These are phyloP conservation scores for Scaptodrosophila lebanonensis DNA, from an alignment of 1,140 invertebrate genomes.

Conservation along the genomic window DNA sequence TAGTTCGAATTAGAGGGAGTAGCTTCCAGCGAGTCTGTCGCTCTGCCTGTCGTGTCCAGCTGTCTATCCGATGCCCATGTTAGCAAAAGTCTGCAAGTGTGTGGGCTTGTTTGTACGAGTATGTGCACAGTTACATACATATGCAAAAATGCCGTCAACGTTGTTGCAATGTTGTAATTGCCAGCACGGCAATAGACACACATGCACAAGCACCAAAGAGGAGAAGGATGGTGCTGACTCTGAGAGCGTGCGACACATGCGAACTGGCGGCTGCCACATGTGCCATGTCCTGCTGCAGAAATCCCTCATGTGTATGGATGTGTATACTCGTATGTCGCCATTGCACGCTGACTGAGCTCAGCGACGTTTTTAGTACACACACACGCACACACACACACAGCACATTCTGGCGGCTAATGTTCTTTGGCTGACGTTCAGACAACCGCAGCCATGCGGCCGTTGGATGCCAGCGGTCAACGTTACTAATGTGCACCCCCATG, in stretches of 20 bases:
- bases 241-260: slow-evolving; percentile 13
- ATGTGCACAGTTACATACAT: slow-evolving; percentile 12
- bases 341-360: slow-evolving; percentile 27
- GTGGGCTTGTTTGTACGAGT: background rate
- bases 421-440: slow-evolving; percentile 17
- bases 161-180: slow-evolving; percentile 72
- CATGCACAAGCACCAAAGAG: slow-evolving; percentile 33
- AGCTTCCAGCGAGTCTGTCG: slow-evolving; percentile 14
- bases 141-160: slow-evolving; percentile 52
- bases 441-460: slow-evolving; percentile 12
- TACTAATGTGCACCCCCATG: too few species aligned
- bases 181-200: slow-evolving; percentile 52
- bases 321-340: background rate
- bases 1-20: too few species aligned
- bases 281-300: slow-evolving; percentile 49
- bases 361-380: slow-evolving; percentile 48
- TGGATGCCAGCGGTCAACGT: too few species aligned
- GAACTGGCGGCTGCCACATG: slow-evolving; percentile 57
- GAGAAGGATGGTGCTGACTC: slow-evolving; percentile 3
- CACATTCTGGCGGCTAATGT: slow-evolving; percentile 49
- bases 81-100: slow-evolving; percentile 7
- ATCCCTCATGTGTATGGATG: slow-evolving; percentile 14
- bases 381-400: slow-evolving; percentile 22
- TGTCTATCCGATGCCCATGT: background rate
- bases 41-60: slow-evolving; percentile 8